These are phyloP conservation scores for Agrilus cyanescens DNA, from an alignment of 2,888 invertebrate species.

Conservation along the genomic window DNA sequence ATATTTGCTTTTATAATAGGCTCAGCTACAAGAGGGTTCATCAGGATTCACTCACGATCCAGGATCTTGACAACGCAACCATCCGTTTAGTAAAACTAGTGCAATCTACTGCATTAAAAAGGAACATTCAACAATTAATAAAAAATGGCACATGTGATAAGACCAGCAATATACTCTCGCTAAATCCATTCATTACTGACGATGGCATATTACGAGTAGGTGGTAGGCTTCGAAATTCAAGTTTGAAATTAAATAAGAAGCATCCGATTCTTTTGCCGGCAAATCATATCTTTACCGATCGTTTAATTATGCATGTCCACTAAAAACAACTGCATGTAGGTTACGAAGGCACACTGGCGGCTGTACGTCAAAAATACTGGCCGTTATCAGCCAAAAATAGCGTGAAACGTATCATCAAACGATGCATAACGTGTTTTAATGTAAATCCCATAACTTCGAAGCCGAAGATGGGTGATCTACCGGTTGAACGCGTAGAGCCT, in stretches of 20 bases:
- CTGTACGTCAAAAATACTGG: constrained; percentile 7
- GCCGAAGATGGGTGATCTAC: constrained; percentile 8
- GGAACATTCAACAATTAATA: not conserved
- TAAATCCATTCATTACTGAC: not conserved
- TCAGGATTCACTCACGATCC: too few species aligned
- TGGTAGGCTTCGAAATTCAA: not conserved
- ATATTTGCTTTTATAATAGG: too few species aligned
- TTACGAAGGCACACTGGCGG: not conserved
- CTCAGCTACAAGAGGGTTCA: too few species aligned
- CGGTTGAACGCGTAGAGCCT: not conserved
- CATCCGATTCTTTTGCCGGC: not conserved
- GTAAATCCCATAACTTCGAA: not conserved
- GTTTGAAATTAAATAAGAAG: not conserved
- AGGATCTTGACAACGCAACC: too few species aligned
- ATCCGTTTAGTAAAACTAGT: not conserved
- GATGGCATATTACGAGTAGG: not conserved
- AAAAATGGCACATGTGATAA: not conserved
- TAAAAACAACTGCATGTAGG: constrained; percentile 3
- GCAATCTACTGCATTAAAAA: not conserved
- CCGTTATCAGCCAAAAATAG: constrained; percentile 4
- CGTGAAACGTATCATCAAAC: constrained; percentile 1
- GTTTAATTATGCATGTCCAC: constrained; percentile 1
- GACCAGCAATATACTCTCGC: not conserved
- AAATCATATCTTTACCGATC: not conserved
- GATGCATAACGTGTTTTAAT: constrained; percentile 7